Evolutionary conservation across 1,140 invertebrate genomes (phyloP), one percentile per base, ranked within the genome.

Genomic region (Bombus turneri): DNA sequence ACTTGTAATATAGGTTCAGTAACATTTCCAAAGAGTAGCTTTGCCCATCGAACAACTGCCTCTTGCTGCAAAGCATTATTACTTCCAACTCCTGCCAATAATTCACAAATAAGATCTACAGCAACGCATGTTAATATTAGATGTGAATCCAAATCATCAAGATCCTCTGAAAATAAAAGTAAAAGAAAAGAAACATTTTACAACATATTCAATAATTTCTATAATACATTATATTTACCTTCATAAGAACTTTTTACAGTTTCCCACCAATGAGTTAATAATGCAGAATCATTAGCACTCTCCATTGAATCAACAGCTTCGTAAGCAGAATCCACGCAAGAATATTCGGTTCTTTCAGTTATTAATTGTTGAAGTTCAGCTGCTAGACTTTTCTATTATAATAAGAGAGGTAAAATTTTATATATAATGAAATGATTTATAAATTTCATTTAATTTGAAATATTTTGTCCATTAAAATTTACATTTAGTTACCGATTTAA

Each of bases 231-330:
- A 15, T 85, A 86, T 81, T 57, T 87, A 94, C 93, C 94, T 81
- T 95, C 94, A 62, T 93, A 92, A 53, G 92, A 90, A 71, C 85
- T 89, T 78, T 95, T 94, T 43, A 92, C 86, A 57, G 86, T 94
- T 81, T 95, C 91, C 91, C 89, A 93, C 94, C 94, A 95, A 34
- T 93, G 91, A 62, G 83, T 80, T 59, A 94, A 57, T 57, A 93
- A 88, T 66, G 94, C 92, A 18, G 92, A 93, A 78, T 94, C 93
- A n/a, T 91, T 90, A 81, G 76, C 92, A 34, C 88, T 89, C 83
- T 94, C 93, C 13, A 91, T 90, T 0, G 92, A 91, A 77, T 95
- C 94, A n/a, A 94, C 93, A 31, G 94, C 94, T 86, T 95, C 94
- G 28, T 94, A 95, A 76, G 94, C 94, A 76, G 93, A 94, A 64